phyloP scores from a whole-genome alignment of 2,113 vertebrate genomes.

The Elgaria multicarinata region DNA sequence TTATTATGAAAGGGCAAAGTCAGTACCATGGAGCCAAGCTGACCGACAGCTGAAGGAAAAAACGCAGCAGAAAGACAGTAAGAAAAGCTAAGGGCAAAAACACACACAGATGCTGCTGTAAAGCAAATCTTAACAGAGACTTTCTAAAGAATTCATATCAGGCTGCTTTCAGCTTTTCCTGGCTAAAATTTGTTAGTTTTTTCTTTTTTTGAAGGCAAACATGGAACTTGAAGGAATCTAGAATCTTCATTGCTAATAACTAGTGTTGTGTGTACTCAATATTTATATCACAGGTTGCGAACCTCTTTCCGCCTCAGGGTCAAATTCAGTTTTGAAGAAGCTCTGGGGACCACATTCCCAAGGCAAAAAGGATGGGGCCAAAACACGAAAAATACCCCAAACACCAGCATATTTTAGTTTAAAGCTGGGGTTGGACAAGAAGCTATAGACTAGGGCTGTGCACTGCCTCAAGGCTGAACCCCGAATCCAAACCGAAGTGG shows the following conservation, averaged over 20 bases:
- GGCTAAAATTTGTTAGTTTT: neutral
- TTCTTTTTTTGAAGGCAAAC: neutral
- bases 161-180: neutral
- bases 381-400: no score
- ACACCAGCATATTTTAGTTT: neutral
- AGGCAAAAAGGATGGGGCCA: no score
- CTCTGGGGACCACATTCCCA: no score
- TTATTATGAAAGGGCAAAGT: neutral
- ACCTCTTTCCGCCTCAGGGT: no score
- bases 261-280: neutral
- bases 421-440: neutral
- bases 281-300: no score
- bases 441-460: no score
- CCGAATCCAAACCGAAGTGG: no score
- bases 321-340: no score
- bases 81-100: slow-evolving; percentile 12
- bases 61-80: slow-evolving; percentile 5
- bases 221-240: neutral
- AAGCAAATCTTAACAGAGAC: neutral
- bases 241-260: neutral
- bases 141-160: neutral
- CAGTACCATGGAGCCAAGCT: neutral
- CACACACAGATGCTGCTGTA: neutral
- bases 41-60: neutral
- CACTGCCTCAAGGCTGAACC: no score